Evolutionary conservation across 2,113 vertebrate species (phyloP), one percentile per base, ranked within the genome.

Genomic region (Ptilonorhynchus violaceus): DNA sequence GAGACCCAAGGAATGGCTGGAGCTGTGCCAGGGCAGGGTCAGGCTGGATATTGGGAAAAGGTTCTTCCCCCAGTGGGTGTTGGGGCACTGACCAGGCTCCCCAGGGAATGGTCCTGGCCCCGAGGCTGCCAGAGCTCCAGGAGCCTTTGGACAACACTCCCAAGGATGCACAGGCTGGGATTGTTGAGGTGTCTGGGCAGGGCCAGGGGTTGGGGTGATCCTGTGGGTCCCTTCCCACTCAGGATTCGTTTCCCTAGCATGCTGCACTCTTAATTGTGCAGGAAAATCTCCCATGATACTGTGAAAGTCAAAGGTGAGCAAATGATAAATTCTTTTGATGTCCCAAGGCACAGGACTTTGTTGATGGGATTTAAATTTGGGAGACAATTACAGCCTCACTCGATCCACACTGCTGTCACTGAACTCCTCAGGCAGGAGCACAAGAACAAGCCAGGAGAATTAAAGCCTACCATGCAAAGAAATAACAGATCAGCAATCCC

Each of bases 121-220:
- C 16, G 30, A 63, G 58, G 75, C 75, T 79, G 85, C 74, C 85
- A 50, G 5, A 88, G 86, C 76, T 88, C 17, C 85, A 80, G 85
- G 42, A 73, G 76, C 19, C 2, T 74, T 74, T 64, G 81, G 58
- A 1, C 81, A 84, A 4, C 6, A 2, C 53, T 77, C 33, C 58
- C 35, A 66, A 59, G 68, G 52, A 5, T 87, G 84, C 21, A 13
- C 77, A 53, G 87, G 87, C 0, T 56, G 60, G 39, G 15, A 0
- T 4, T 68, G 44, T 0, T 24, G 77, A 60, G 73, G 58, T 1
- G 5, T 4, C 31, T 66, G 75, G 14, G 85, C 47, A 52, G 15
- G 27, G 42, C 3, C 50, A 41, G 50, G 69, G 4, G 0, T 13
- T 33, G 62, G 55, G 55, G 0, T 1, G 12, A 2, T 24, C 46